Evolutionary conservation across 2,797 vertebrate genomes (phyloP).

Genomic region (Karalla daura): DNA sequence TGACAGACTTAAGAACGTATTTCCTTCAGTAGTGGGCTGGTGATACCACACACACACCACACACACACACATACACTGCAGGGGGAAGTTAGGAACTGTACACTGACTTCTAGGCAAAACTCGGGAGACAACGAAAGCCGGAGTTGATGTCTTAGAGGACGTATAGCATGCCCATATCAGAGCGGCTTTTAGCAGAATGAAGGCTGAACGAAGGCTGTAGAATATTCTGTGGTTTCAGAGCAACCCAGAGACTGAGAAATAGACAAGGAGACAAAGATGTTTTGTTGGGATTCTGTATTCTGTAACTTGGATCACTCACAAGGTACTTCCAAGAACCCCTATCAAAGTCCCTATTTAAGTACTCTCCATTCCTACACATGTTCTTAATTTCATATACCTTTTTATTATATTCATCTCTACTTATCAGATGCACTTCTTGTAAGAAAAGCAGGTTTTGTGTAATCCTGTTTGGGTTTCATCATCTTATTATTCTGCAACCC

Average conservation of each 20-base stretch:
- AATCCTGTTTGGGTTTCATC: slow-evolving; percentile 38
- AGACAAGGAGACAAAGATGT: background rate
- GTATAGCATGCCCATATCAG: slow-evolving; percentile 18
- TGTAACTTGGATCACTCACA: background rate
- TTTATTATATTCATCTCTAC: slow-evolving; percentile 2
- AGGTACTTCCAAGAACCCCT: background rate
- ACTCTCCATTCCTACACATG: background rate
- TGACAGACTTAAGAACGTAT: slow-evolving; percentile 9
- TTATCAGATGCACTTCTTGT: background rate
- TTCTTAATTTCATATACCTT: slow-evolving; percentile 11
- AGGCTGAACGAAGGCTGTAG: slow-evolving; percentile 25
- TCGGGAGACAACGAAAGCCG: slow-evolving; percentile 5
- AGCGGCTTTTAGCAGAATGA: slow-evolving; percentile 19
- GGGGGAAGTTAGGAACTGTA: background rate
- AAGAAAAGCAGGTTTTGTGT: slow-evolving; percentile 38
- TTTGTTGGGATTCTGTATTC: background rate
- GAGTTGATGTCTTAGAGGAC: slow-evolving; percentile 34
- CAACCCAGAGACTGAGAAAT: slow-evolving; percentile 7
- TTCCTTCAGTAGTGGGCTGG: slow-evolving; percentile 7
- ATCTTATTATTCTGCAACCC: slow-evolving; percentile 22
- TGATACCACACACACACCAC: slow-evolving; percentile 7
- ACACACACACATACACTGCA: slow-evolving; percentile 8
- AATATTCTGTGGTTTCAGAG: slow-evolving; percentile 30
- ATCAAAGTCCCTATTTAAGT: slow-evolving; percentile 1
- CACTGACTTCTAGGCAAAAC: slow-evolving; percentile 1